Conservation (phyloP, 2,113 vertebrate species). For the Scolopax mira region DNA sequence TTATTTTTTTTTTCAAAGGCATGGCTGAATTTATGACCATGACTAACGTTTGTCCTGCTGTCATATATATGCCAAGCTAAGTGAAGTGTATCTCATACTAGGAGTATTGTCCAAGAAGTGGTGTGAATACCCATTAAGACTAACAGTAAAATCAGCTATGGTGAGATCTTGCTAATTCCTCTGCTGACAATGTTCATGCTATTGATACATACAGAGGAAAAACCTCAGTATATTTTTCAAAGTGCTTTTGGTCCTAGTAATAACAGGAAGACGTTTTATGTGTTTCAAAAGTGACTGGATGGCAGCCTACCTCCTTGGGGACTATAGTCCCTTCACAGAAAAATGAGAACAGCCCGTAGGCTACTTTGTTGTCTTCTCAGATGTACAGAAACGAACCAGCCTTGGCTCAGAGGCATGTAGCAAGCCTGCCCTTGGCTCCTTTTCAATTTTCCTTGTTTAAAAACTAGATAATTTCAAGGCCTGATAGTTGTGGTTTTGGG, state of each 20-base stretch:
- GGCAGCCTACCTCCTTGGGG: not conserved
- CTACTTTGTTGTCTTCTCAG: not conserved
- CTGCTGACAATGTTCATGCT: not conserved
- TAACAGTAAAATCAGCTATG: not conserved
- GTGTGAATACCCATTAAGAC: not conserved
- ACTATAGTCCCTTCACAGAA: not conserved
- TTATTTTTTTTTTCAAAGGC: not conserved
- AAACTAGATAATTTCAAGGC: not conserved
- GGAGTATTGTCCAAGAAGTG: not conserved
- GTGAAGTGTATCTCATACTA: not conserved
- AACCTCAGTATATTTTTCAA: not conserved
- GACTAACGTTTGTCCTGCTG: not conserved
- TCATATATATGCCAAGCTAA: not conserved
- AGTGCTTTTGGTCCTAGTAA: not conserved
- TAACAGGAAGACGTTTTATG: not conserved
- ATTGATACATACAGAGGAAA: not conserved
- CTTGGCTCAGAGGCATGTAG: not conserved
- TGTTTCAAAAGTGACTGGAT: not conserved
- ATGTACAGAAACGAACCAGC: not conserved
- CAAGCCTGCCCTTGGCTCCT: not conserved
- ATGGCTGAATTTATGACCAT: not conserved
- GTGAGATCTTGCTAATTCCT: not conserved
- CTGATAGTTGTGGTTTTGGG: not conserved
- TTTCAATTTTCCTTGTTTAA: not conserved
- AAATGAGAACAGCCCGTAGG: not conserved